Percentiles rank a stretch among this genome's conserved stretches.
phyloP scores from a whole-genome alignment of 2,888 invertebrate genomes.

The Cynaeus angustus region DNA sequence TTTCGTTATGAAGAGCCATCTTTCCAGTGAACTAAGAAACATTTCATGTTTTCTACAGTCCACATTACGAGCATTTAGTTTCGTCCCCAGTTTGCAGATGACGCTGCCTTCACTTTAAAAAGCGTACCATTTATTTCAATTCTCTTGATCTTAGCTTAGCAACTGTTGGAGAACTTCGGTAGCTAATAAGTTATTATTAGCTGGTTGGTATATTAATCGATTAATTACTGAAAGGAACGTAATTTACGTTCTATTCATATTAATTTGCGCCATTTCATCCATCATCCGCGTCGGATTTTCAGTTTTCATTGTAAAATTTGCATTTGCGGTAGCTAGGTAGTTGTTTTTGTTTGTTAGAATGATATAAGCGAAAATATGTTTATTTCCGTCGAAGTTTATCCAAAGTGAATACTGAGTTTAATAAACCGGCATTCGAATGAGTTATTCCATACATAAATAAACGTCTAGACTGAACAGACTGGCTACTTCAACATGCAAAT shows the following conservation, averaged over 20 bases:
- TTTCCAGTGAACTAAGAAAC: too few species aligned
- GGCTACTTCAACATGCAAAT: constrained; percentile 38
- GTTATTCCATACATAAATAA: constrained; percentile 37
- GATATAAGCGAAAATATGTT: background rate
- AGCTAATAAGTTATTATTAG: constrained; percentile 34
- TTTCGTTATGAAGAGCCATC: too few species aligned
- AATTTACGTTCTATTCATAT: constrained; percentile 28
- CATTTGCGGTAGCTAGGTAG: constrained; percentile 4
- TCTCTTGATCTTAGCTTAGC: constrained; percentile 6
- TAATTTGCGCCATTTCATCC: constrained; percentile 28
- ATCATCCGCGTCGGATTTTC: constrained; percentile 23
- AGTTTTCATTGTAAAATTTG: constrained; percentile 9
- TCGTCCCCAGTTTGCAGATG: background rate
- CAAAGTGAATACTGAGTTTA: constrained; percentile 4
- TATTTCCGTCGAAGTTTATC: background rate
- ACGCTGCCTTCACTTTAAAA: background rate
- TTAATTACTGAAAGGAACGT: constrained; percentile 29
- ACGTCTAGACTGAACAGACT: constrained; percentile 23
- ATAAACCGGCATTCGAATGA: constrained; percentile 22
- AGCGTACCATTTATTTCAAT: constrained; percentile 32
- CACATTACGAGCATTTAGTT: background rate
- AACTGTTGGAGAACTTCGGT: constrained; percentile 12
- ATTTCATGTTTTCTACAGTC: background rate
- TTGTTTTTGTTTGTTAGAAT: constrained; percentile 3
- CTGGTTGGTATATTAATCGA: constrained; percentile 20